A percentile compares a stretch with the other conserved stretches of the same genome.
phyloP scores from a whole-genome alignment of 2,888 invertebrate species.

The Platypus cylindrus region DNA sequence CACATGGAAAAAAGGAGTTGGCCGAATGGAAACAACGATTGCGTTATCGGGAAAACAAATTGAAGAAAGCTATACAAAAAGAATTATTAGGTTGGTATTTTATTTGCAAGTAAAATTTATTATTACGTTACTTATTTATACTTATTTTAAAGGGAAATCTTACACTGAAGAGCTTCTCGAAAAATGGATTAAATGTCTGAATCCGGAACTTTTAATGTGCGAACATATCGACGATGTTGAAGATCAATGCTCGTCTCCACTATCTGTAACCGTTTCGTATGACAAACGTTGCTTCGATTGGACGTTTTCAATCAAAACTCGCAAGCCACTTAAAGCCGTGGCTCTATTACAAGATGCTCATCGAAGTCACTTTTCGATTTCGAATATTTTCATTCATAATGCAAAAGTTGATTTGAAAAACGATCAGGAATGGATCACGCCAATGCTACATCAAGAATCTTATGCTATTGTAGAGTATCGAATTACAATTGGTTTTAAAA shows the following conservation, averaged over 20 bases:
- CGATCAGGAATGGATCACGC: slow-evolving; percentile 43
- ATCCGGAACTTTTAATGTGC: slow-evolving; percentile 49
- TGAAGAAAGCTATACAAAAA: slow-evolving; percentile 52
- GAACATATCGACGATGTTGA: slow-evolving; percentile 48
- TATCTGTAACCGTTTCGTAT: slow-evolving; percentile 47
- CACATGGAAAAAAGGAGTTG: slow-evolving; percentile 58
- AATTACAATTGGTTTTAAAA: slow-evolving; percentile 29
- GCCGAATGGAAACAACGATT: slow-evolving; percentile 63
- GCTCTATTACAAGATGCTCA: slow-evolving; percentile 58
- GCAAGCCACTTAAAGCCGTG: slow-evolving; percentile 44
- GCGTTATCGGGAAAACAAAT: slow-evolving; percentile 49
- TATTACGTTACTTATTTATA: too few relatives aligned
- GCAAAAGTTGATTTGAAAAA: slow-evolving; percentile 24
- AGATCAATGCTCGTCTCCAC: slow-evolving; percentile 43
- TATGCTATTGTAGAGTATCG: slow-evolving; percentile 19
- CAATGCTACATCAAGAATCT: slow-evolving; percentile 18
- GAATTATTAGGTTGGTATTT: slow-evolving; percentile 44
- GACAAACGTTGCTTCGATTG: slow-evolving; percentile 49
- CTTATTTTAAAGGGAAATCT: slow-evolving; percentile 28
- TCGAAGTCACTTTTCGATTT: slow-evolving; percentile 52
- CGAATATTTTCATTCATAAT: slow-evolving; percentile 33
- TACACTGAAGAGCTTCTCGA: slow-evolving; percentile 52
- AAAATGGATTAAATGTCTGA: slow-evolving; percentile 47
- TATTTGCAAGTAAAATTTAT: background rate
- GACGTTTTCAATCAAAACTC: slow-evolving; percentile 44